Evolutionary conservation across 92 coral and sea anemone genomes (phyloP).

Genomic region (Pocillopora grandis): DNA sequence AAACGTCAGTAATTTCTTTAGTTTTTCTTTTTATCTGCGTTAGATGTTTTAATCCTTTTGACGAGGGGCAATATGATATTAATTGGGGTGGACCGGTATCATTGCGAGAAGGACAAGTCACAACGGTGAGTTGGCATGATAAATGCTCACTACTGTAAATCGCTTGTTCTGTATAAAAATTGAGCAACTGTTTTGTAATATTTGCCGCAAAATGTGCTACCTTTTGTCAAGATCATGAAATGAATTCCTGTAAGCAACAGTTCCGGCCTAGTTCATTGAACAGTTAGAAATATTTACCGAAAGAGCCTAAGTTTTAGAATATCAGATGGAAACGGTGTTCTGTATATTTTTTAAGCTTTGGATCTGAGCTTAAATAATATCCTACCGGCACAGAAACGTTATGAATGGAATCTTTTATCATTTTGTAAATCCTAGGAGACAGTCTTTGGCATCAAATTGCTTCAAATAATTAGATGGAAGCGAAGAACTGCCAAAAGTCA

Average conservation of each 20-base stretch:
- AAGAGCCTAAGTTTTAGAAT: too few relatives aligned
- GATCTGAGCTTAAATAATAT: too few relatives aligned
- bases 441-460: too few relatives aligned
- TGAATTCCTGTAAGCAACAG: neutral
- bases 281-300: too few relatives aligned
- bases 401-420: too few relatives aligned
- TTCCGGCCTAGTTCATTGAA: too few relatives aligned
- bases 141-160: constrained; percentile 3
- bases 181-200: neutral
- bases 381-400: too few relatives aligned
- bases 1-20: constrained; percentile 15
- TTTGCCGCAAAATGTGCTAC: neutral
- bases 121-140: constrained; percentile 51
- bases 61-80: constrained; percentile 85
- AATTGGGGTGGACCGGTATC: constrained; percentile 91
- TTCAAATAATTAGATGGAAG: too few relatives aligned
- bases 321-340: too few relatives aligned
- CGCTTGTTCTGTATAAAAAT: neutral
- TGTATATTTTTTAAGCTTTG: too few relatives aligned
- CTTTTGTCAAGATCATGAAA: neutral
- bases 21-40: constrained; percentile 57
- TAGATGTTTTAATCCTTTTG: constrained; percentile 73
- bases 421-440: too few relatives aligned
- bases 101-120: constrained; percentile 79
- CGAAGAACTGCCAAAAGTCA: too few relatives aligned